phyloP scores from a whole-genome alignment of 1,140 invertebrate genomes.

The Orchesella cincta region DNA sequence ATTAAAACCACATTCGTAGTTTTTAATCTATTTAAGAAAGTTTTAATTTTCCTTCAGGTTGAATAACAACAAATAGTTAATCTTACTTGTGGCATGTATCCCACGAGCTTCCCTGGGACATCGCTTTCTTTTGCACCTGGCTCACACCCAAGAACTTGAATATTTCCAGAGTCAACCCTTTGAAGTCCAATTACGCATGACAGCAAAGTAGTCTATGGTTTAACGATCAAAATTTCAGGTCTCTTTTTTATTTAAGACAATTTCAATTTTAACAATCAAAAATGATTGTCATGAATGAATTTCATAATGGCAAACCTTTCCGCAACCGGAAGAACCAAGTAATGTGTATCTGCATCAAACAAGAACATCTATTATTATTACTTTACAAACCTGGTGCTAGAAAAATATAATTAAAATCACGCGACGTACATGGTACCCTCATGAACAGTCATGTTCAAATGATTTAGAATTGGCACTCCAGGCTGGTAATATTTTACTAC shows the following conservation, averaged over 20 bases:
- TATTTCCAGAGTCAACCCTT: slow-evolving; percentile 20
- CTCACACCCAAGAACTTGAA: not conserved
- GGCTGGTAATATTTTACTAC: not conserved
- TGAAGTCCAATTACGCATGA: slow-evolving; percentile 11
- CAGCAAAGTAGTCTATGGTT: not conserved
- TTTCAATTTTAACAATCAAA: too few species aligned
- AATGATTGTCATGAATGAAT: too few species aligned
- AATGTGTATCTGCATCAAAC: slow-evolving; percentile 55
- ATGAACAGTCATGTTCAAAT: slow-evolving; percentile 35
- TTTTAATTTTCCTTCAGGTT: too few species aligned
- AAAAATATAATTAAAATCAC: not conserved
- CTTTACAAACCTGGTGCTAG: not conserved
- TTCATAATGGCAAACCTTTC: slow-evolving; percentile 55
- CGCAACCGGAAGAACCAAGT: slow-evolving; percentile 55
- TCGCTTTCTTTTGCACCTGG: not conserved
- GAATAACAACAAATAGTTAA: too few species aligned
- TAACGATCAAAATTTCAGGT: too few species aligned
- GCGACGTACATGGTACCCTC: slow-evolving; percentile 38
- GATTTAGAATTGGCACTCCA: not conserved
- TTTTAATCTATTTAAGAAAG: too few species aligned
- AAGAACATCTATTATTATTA: not conserved
- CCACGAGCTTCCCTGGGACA: slow-evolving; percentile 33
- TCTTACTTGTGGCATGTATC: slow-evolving; percentile 50
- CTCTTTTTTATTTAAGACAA: too few species aligned
- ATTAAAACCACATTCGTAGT: too few species aligned